Conservation (phyloP, 2,797 vertebrate genomes). For the Dipus sagitta region DNA sequence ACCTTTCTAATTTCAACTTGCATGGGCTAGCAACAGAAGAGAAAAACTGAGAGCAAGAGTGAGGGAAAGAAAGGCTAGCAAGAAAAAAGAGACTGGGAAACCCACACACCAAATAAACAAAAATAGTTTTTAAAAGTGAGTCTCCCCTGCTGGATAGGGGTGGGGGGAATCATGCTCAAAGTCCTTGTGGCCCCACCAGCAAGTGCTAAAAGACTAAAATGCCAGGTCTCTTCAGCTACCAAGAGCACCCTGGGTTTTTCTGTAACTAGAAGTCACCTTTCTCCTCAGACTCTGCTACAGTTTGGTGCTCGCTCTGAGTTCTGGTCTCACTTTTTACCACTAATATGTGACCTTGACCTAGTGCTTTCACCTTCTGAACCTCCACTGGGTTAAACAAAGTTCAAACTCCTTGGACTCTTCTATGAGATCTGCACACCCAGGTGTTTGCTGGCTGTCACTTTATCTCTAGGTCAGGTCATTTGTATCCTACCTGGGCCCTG, state of each 20-base stretch:
- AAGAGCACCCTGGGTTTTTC: not conserved
- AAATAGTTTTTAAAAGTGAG: not conserved
- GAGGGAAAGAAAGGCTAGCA: constrained; percentile 55
- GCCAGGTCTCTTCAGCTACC: not conserved
- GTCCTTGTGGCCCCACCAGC: not conserved
- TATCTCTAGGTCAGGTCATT: not conserved
- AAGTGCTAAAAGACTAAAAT: constrained; percentile 29
- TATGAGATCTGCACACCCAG: not conserved
- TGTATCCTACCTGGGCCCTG: not conserved
- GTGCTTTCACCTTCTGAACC: not conserved
- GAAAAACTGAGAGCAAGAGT: constrained; percentile 60
- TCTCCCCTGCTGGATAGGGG: not conserved
- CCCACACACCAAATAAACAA: too few species aligned
- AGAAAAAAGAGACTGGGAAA: constrained; percentile 30
- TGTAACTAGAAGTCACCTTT: not conserved
- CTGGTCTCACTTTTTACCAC: constrained; percentile 10
- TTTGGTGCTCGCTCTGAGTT: constrained; percentile 15
- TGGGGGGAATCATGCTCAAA: not conserved
- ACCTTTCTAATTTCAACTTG: constrained; percentile 81
- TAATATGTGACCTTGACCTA: not conserved
- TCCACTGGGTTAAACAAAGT: not conserved
- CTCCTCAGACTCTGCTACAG: not conserved
- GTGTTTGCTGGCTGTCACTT: not conserved
- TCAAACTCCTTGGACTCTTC: not conserved
- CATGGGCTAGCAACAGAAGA: constrained; percentile 78